phyloP scores from a whole-genome alignment of 2,797 vertebrate genomes.

The Anableps anableps region DNA sequence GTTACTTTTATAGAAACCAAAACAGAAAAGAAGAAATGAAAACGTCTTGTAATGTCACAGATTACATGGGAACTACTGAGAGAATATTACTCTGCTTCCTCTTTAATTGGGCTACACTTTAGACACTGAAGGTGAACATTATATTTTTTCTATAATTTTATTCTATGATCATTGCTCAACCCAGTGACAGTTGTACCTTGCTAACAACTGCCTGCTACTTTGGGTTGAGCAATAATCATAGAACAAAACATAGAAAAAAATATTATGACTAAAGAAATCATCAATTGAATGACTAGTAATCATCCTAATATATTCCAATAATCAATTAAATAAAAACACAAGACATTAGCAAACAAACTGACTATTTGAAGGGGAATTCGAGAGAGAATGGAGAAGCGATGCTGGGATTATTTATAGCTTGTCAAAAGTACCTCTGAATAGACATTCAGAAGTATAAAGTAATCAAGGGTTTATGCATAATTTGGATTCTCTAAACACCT shows the following conservation, averaged over 20 bases:
- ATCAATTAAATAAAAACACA: neutral
- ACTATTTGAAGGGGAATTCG: neutral
- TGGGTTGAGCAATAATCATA: too few relatives aligned
- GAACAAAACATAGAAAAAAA: too few relatives aligned
- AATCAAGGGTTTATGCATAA: neutral
- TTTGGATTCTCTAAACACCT: neutral
- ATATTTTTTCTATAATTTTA: neutral
- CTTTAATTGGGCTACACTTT: neutral
- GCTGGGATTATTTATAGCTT: neutral
- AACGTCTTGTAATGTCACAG: neutral
- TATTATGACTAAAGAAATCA: neutral
- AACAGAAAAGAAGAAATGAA: conserved; percentile 6
- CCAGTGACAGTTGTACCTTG: too few relatives aligned
- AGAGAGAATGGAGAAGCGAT: neutral
- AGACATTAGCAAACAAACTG: neutral
- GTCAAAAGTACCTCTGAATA: neutral
- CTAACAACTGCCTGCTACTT: too few relatives aligned
- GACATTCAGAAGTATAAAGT: too few relatives aligned
- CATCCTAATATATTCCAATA: neutral
- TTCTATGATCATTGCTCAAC: neutral
- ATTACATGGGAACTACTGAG: neutral
- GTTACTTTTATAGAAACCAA: neutral
- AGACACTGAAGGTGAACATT: neutral
- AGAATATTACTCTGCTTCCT: neutral
- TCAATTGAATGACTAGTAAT: neutral